These are phyloP conservation scores for Drosophila jambulina DNA, from an alignment of 1,140 invertebrate genomes.

Conservation along the genomic window DNA sequence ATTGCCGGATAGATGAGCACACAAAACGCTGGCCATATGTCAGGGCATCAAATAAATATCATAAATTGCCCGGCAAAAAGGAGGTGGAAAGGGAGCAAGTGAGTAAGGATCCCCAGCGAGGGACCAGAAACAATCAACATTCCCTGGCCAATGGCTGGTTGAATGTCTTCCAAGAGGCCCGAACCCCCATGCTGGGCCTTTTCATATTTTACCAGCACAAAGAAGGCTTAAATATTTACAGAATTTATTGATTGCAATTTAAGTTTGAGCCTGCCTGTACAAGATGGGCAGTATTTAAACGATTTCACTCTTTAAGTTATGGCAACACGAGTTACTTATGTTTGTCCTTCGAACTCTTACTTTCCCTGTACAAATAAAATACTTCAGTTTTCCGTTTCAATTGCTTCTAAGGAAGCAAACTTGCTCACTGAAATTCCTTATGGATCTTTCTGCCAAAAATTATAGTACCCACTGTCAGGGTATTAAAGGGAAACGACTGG, in stretches of 20 bases:
- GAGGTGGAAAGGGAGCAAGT: slow-evolving; percentile 2
- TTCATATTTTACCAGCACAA: slow-evolving; percentile 5
- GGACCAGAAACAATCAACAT: slow-evolving; percentile 40
- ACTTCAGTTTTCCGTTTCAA: background rate
- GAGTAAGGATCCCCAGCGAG: slow-evolving; percentile 8
- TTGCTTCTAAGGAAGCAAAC: background rate
- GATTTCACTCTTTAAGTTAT: slow-evolving; percentile 1
- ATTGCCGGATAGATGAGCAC: slow-evolving; percentile 70
- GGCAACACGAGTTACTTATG: background rate
- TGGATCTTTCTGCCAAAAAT: background rate
- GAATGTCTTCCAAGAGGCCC: slow-evolving; percentile 2
- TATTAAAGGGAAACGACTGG: background rate
- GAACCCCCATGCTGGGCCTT: too few species aligned
- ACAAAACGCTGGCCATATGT: slow-evolving; percentile 74
- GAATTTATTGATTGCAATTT: slow-evolving; percentile 43
- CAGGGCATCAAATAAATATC: slow-evolving; percentile 72
- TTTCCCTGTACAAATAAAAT: background rate
- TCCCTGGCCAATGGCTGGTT: slow-evolving; percentile 15
- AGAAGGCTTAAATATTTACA: slow-evolving; percentile 35
- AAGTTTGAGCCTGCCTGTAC: slow-evolving; percentile 14
- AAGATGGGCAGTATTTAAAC: background rate
- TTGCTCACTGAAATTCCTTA: background rate
- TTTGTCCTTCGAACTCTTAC: background rate
- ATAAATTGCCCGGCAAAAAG: slow-evolving; percentile 61
- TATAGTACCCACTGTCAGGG: background rate